phyloP scores from a whole-genome alignment of 2,888 invertebrate species.

The Tricholauxania praeusta region DNA sequence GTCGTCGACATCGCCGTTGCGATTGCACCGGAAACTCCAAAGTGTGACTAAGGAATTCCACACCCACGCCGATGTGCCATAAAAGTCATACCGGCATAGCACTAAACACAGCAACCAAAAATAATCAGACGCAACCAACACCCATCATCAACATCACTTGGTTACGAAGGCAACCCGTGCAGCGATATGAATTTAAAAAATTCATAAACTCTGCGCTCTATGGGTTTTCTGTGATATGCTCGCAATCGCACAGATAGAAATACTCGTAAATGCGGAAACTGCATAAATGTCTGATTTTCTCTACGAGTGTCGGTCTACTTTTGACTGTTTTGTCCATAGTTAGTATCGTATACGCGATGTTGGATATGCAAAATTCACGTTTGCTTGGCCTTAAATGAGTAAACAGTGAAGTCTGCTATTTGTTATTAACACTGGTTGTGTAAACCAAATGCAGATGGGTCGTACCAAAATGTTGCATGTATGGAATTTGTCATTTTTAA shows the following conservation, averaged over 20 bases:
- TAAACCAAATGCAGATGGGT: too few species aligned
- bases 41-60: conserved; percentile 50
- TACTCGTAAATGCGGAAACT: not conserved
- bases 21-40: conserved; percentile 45
- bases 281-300: not conserved
- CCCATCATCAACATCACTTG: not conserved
- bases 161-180: conserved; percentile 7
- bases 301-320: not conserved
- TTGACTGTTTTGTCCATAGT: not conserved
- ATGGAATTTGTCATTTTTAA: too few species aligned
- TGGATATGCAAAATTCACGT: too few species aligned
- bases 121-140: not conserved
- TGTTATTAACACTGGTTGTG: too few species aligned
- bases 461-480: too few species aligned
- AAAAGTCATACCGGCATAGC: conserved; percentile 3
- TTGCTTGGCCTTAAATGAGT: too few species aligned
- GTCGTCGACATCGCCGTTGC: not conserved
- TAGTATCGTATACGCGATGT: too few species aligned
- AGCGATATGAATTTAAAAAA: conserved; percentile 45
- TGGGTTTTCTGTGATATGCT: not conserved
- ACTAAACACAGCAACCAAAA: conserved; percentile 7
- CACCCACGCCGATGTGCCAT: conserved; percentile 21
- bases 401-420: too few species aligned
- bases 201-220: conserved; percentile 41
- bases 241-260: not conserved